Evolutionary conservation across 2,797 vertebrate genomes (phyloP), one percentile per base, ranked within the genome.

Genomic region (Iguana delicatissima): DNA sequence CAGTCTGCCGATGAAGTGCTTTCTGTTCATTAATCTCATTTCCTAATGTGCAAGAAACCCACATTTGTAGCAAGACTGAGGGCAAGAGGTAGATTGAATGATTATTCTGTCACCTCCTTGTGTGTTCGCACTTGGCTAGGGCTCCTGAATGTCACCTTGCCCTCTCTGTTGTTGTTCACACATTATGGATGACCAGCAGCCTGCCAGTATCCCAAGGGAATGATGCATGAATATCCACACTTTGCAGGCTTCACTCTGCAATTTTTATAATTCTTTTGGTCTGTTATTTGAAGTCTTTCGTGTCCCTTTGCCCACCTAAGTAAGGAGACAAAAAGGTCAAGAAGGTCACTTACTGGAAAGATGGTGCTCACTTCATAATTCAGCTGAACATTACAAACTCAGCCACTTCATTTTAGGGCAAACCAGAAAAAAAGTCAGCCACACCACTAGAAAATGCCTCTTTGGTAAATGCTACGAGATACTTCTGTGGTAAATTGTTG

Each of bases 151-250:
- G 88, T 92, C 93, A 80, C 90, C 86, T 87, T 4, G 20, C 88
- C 79, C 0, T 62, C 85, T 6, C 26, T 67, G 91, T 77, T 86
- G 89, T 35, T 90, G 20, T 79, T 85, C 76, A 87, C 93, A 93
- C 89, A n/a, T 95, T 92, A 95, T 86, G 72, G 92, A 88, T 73
- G 86, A 90, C 89, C 89, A 73, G 22, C 81, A 84, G 88, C 0
- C 67, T 84, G 84, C 8, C 89, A 12, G 10, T 74, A 32, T 85
- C 84, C 77, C 74, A 79, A 85, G 92, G 84, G 79, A 89, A 62
- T 84, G 14, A 3, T 84, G 29, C 0, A 0, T 0, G 62, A 20
- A 1, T 46, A 85, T 50, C 0, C 38, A 73, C 91, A 88, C 88
- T 93, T 52, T 81, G 72, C 87, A 77, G 91, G 82, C 90, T 9